Percentiles rank a stretch among this genome's conserved stretches.
phyloP scores from a whole-genome alignment of 2,888 invertebrate genomes.

The Eupithecia subumbrata region DNA sequence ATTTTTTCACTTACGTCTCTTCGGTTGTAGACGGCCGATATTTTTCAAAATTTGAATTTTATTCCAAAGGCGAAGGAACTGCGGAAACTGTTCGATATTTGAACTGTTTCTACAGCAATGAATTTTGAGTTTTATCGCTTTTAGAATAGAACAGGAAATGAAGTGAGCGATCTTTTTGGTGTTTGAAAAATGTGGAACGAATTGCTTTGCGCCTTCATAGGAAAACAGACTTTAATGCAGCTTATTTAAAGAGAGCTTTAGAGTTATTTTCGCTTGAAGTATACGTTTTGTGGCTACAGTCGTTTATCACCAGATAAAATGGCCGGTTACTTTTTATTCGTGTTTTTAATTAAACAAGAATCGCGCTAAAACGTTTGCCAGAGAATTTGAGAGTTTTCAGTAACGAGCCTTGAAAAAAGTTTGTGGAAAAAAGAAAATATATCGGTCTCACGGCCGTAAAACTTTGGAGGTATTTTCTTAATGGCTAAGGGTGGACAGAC shows the following conservation, averaged over 20 bases:
- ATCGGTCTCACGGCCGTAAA: constrained; percentile 26
- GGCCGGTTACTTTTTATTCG: constrained; percentile 75
- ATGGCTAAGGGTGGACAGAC: constrained; percentile 19
- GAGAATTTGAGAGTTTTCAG: constrained; percentile 70
- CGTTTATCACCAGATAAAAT: constrained; percentile 80
- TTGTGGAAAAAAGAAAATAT: constrained; percentile 36
- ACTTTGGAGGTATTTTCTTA: constrained; percentile 27
- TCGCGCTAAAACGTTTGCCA: constrained; percentile 58
- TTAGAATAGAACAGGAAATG: constrained; percentile 78
- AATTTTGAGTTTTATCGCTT: constrained; percentile 74
- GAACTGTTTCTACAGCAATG: constrained; percentile 53
- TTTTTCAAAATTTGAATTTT: constrained; percentile 34
- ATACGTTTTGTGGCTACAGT: constrained; percentile 51
- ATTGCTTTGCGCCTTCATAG: constrained; percentile 43
- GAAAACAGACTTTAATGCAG: constrained; percentile 42
- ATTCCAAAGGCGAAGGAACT: constrained; percentile 38
- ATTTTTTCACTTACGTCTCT: constrained; percentile 36
- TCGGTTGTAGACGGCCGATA: constrained; percentile 13
- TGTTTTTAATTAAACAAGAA: constrained; percentile 81
- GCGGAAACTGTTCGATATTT: constrained; percentile 27
- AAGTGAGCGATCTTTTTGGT: constrained; percentile 64
- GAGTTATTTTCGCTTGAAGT: constrained; percentile 50
- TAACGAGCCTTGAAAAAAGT: constrained; percentile 55
- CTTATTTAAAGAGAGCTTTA: constrained; percentile 31
- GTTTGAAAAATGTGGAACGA: constrained; percentile 51